Evolutionary conservation across 2,888 invertebrate genomes (phyloP).

Genomic region (Dasypolia templi): DNA sequence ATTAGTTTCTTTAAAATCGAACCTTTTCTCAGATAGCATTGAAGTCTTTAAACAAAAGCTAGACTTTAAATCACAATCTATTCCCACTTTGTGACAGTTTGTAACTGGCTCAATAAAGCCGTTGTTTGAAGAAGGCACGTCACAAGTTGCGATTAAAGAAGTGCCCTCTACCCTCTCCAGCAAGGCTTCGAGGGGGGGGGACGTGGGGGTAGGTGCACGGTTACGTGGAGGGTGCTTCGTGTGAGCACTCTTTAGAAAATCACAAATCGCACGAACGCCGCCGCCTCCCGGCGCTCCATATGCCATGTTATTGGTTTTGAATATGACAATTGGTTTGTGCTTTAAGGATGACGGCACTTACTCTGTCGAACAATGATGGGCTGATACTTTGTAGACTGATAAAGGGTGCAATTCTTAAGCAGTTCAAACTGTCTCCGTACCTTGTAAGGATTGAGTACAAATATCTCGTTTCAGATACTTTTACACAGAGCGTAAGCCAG

Average conservation of each 20-base stretch:
- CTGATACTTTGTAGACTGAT: background rate
- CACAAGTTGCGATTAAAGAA: slow-evolving; percentile 69
- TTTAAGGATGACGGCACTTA: slow-evolving; percentile 31
- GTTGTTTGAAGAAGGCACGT: slow-evolving; percentile 57
- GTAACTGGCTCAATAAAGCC: slow-evolving; percentile 63
- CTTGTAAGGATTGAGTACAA: background rate
- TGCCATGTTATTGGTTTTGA: slow-evolving; percentile 58
- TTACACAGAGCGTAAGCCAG: background rate
- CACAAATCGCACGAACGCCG: slow-evolving; percentile 73
- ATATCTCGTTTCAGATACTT: background rate
- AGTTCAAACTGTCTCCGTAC: background rate
- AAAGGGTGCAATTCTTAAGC: background rate
- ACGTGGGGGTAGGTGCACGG: slow-evolving; percentile 67
- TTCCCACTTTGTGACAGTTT: slow-evolving; percentile 49
- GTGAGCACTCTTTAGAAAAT: slow-evolving; percentile 82
- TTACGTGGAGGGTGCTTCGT: slow-evolving; percentile 81
- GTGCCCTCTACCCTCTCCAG: slow-evolving; percentile 63
- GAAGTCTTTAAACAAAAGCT: slow-evolving; percentile 27
- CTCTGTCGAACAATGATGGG: slow-evolving; percentile 4
- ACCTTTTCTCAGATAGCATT: background rate
- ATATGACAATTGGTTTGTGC: slow-evolving; percentile 42
- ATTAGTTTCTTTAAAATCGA: background rate
- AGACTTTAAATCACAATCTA: slow-evolving; percentile 61
- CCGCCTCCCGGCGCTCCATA: slow-evolving; percentile 57
- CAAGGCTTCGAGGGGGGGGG: slow-evolving; percentile 32